These are phyloP conservation scores for Oostethus manadensis DNA, from an alignment of 2,113 vertebrate species.

Conservation along the genomic window DNA sequence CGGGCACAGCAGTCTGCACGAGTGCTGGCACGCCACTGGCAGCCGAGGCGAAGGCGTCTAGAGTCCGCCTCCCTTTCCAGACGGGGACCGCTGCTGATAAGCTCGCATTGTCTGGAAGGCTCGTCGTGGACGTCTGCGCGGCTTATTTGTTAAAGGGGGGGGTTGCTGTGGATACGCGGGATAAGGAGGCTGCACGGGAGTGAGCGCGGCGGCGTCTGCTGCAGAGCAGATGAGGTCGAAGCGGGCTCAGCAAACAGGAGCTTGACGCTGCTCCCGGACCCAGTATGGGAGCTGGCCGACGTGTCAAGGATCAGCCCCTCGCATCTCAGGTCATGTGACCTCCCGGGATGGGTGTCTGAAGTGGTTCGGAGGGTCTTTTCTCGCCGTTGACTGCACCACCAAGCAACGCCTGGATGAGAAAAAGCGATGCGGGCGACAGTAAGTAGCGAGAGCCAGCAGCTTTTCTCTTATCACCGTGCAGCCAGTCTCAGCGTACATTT, in stretches of 20 bases:
- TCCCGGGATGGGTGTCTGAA: conserved; percentile 50
- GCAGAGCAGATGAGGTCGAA: conserved; percentile 54
- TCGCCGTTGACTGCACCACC: conserved; percentile 46
- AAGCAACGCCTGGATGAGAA: conserved; percentile 81
- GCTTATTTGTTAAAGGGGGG: conserved; percentile 84
- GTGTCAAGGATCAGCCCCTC: conserved; percentile 30
- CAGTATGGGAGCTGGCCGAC: conserved; percentile 41
- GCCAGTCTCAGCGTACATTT: conserved; percentile 21
- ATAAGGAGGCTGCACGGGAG: conserved; percentile 60
- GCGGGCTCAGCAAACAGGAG: conserved; percentile 54
- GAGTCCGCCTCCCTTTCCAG: conserved; percentile 24
- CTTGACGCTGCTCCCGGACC: conserved; percentile 54
- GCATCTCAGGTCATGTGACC: conserved; percentile 52
- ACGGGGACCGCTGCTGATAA: conserved; percentile 55
- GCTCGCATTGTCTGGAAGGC: conserved; percentile 54
- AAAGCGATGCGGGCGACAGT: conserved; percentile 87
- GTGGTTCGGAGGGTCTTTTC: conserved; percentile 59
- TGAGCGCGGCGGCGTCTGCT: conserved; percentile 55
- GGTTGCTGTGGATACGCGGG: conserved; percentile 86
- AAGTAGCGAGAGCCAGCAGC: conserved; percentile 67
- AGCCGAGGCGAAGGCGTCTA: conserved; percentile 36
- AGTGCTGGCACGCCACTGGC: conserved; percentile 46
- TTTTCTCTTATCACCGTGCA: conserved; percentile 18
- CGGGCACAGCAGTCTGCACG: conserved; percentile 47
- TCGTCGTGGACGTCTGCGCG: conserved; percentile 52